Base-by-base conservation (phyloP, 1,140 invertebrate species). In the Odontomachus brunneus region DNA sequence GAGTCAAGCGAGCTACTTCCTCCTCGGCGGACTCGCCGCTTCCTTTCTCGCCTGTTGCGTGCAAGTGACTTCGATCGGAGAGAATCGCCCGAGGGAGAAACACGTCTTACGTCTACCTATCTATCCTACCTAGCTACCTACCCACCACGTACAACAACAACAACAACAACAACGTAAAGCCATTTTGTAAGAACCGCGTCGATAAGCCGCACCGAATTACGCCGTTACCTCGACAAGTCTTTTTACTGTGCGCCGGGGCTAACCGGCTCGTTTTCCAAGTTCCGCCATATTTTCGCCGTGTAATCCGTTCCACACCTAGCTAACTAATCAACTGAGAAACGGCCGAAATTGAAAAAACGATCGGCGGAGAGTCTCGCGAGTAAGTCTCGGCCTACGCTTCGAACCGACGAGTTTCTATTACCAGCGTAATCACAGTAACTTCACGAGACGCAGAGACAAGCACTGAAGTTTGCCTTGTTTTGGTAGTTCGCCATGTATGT, bases 221-320 rank as follows among this genome's bases (percentile, higher is more conserved):
- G 44, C 57, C 53, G 53, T 72, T 85, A 67, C 14, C 66, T 73
- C 48, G 73, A 83, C 84, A 24, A 65, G 59, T 87, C 49, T 67
- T 85, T 83, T 60, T 57, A 71, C 44, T 14, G 7, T 24, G 62
- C 33, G 62, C n/a, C 44, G 7, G n/a, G 49, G 86, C 69, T 89
- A 88, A 89, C 86, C 88, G 78, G 87, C 71, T 86, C 65, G 29
- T 55, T 82, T 76, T 12, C 44, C n/a, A 29, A 14, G 12, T 38
- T 66, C 48, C 44, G 14, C n/a, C 38, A 51, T 63, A 65, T 51
- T 24, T 53, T 76, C 19, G 11, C 19, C 14, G 55, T 44, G 38
- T 63, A 60, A 73, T 29, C 17, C 7, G 17, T 49, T 49, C 2
- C 59, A 44, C 26, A 62, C 14, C 26, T 49, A 22, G 17, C n/a